Evolutionary conservation across 1,140 invertebrate genomes (phyloP).

Genomic region (Leucophenga varia): DNA sequence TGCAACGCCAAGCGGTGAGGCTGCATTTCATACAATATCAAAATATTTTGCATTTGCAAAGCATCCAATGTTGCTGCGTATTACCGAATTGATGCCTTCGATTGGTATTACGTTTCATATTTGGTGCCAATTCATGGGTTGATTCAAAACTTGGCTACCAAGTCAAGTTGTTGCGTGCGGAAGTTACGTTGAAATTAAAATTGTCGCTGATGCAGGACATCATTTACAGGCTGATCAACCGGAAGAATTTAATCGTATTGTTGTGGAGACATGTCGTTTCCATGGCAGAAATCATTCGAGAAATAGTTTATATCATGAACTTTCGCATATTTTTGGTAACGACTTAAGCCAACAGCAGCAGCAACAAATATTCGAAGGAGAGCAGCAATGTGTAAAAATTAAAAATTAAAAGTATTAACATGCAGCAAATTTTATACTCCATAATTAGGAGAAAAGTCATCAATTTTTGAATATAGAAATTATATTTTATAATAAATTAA

Average conservation of each 20-base stretch:
- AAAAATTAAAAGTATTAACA: too few relatives aligned
- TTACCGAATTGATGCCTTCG: not conserved
- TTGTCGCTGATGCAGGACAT: not conserved
- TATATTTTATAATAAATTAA: too few relatives aligned
- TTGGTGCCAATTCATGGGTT: not conserved
- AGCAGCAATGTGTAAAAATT: too few relatives aligned
- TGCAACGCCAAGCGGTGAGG: not conserved
- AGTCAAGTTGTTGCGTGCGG: not conserved
- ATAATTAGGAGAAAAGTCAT: too few relatives aligned
- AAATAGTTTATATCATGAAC: too few relatives aligned
- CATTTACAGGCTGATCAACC: slow-evolving; percentile 7
- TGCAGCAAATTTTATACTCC: too few relatives aligned
- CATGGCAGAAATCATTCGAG: too few relatives aligned
- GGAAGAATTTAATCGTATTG: slow-evolving; percentile 1
- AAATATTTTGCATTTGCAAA: not conserved
- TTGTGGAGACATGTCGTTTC: not conserved
- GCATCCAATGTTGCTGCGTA: not conserved
- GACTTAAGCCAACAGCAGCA: too few relatives aligned
- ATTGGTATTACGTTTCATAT: slow-evolving; percentile 6
- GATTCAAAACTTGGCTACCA: not conserved
- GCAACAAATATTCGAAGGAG: too few relatives aligned
- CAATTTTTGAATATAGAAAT: too few relatives aligned
- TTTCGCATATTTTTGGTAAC: too few relatives aligned
- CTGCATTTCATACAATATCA: slow-evolving; percentile 3
- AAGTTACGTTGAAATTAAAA: not conserved